Base-by-base conservation (phyloP, 2,888 invertebrate genomes). In the Aproaerema taeniolella region DNA sequence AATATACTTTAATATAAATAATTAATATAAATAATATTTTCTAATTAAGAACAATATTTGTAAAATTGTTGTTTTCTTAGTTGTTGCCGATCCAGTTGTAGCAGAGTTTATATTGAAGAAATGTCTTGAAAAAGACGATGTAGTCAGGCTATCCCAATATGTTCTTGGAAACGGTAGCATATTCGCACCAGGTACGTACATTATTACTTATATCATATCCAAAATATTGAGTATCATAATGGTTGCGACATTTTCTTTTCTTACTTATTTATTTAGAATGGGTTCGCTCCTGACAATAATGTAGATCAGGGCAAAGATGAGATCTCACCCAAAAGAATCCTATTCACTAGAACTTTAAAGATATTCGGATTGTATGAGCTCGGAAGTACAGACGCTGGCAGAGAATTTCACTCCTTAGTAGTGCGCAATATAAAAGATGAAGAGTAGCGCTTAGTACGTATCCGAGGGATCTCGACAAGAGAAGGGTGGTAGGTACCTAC, bases 151-250 rank as follows among this genome's bases (percentile, higher is more conserved):
- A 1, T 33, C 24, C 9, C 12, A 12, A 24, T 24, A 33, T 8
- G 13, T 33, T 11, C 20, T 26, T 4, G 33, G 33, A 24, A 24
- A 33, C 7, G 33, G 33, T 2, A 33, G 24, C 20, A 20, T 33
- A 25, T 33, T 33, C 9, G 33, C 33, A 20, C 33, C 33, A 33
- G 33, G 33, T 33, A 13, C 10, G 20, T 20, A 20, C 20, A 20
- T 6, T 20, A 20, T 20, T 20, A 20, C 20, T 20, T 20, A 20
- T 20, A 20, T 8, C 4, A 20, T 20, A 20, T 6, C 20, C 20
- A 20, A 20, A 8, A 20, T 8, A 20, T 20, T 20, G 20, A n/a
- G 20, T 6, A 20, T 20, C 8, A 8, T 4, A 20, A 6, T 20
- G 20, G 20, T 20, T 20, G 8, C n/a, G n/a, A n/a, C n/a, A n/a